Evolutionary conservation across 2,113 vertebrate species (phyloP).

Genomic region (Nerophis ophidion): DNA sequence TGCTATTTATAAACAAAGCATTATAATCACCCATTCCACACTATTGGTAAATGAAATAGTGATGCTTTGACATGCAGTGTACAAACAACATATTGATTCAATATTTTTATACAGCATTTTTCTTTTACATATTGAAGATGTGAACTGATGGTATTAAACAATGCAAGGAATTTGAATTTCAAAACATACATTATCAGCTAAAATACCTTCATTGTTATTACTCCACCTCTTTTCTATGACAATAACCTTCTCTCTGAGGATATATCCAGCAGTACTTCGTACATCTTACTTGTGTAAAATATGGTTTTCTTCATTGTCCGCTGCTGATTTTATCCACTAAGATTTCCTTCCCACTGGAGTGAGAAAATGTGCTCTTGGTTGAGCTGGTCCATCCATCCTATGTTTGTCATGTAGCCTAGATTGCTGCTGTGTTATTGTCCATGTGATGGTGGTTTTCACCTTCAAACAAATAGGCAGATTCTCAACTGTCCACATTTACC

Average conservation of each 20-base stretch:
- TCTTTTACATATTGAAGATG: neutral
- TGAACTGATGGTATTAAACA: neutral
- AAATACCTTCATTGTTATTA: neutral
- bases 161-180: no score
- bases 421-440: conserved; percentile 15
- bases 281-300: conserved; percentile 38
- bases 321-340: conserved; percentile 28
- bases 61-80: neutral
- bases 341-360: conserved; percentile 22
- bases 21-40: neutral
- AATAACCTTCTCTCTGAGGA: conserved; percentile 2
- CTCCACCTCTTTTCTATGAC: conserved; percentile 13
- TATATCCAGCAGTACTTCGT: conserved; percentile 27
- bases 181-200: neutral
- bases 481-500: neutral
- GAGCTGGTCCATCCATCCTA: conserved; percentile 33
- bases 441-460: conserved; percentile 6
- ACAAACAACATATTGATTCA: conserved; percentile 1
- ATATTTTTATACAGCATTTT: no score
- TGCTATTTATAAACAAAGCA: neutral
- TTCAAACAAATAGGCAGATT: neutral
- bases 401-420: conserved; percentile 11
- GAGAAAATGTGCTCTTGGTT: conserved; percentile 31
- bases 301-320: conserved; percentile 17
- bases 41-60: neutral